Base-by-base conservation (phyloP, 2,888 invertebrate genomes). In the Acrocera orbiculus region DNA sequence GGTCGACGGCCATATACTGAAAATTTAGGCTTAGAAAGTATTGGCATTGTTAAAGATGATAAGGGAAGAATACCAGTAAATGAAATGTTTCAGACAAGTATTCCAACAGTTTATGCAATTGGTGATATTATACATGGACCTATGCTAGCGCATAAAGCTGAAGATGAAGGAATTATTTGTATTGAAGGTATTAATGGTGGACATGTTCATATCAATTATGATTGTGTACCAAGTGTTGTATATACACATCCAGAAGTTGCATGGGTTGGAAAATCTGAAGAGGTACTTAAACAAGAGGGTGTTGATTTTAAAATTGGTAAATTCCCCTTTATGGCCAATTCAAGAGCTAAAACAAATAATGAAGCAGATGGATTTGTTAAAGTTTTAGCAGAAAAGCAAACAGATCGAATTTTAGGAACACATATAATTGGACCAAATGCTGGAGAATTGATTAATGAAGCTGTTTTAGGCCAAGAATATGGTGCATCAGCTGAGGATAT, bases 91-190 rank as follows among this genome's bases (percentile, higher is more conserved):
- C 83, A 96, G 63, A 95, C 96, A 11, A 80, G 83, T 29, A 76
- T 95, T 39, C 92, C 93, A 27, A 87, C 76, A 53, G 83, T 99
- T 52, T 95, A 78, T 58, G 96, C 98, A 8, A 99, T 99, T 53
- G 98, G 98, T 35, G 98, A 99, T 60, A 83, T 85, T 50, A 95
- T 99, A 53, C 90, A 89, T 46, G 98, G 98, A 16, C 98, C 98
- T 14, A 99, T 99, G 98, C 68, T 99, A 57, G 98, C 98, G 1
- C 98, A 99, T 64, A 99, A 99, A 62, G 98, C 98, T 16, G 98
- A 99, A 65, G 96, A 96, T 58, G 96, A 96, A 65, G 96, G 92
- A 53, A 78, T 93, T 34, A 74, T 93, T 22, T 87, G 87, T 51
- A 86, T 92, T 16, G 93, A 95, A 65, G 92, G 92, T 41, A 87